Evolutionary conservation across 1,140 invertebrate genomes (phyloP), one percentile per base, ranked within the genome.

Genomic region (Heliconius eleuchia): DNA sequence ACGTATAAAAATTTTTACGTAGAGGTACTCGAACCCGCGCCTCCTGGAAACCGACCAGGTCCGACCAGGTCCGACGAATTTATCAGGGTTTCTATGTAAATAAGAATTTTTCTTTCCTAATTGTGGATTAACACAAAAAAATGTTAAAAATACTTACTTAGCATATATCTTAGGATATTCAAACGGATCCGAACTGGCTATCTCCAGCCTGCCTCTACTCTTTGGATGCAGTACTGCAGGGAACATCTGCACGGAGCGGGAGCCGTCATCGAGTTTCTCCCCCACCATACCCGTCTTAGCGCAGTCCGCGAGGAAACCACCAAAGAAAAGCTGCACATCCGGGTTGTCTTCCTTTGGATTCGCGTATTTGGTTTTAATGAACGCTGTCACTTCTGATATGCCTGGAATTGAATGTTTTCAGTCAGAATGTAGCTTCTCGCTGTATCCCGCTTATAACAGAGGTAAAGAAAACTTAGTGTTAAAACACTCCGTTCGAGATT

Each of bases 281-380:
- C 97, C 97, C 8, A 98, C 97, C 96, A 97, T 97, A n/a, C 97
- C 97, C 0, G 97, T 98, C 86, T 96, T 96, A 7, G 97, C 97
- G 84, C 97, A 98, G 85, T 97, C 97, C 0, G 97, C 97, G 66
- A 98, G 91, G 86, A 97, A 98, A 0, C 97, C 97, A 9, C 97
- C 96, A 87, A 98, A 98, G 93, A 98, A 98, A 52, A 97, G 95
- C 87, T 99, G 98, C 0, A 98, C 92, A 87, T 99, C 98, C 0
- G 98, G 98, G 87, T 97, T 96, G 87, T 98, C 97, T 1, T 96
- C 96, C 0, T 94, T 94, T 0, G 96, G 95, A 85, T 98, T 96
- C 1, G 97, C 96, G 88, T 97, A 98, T 87, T 97, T 97, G 0
- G 97, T 97, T 83, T 98, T 97, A 46, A 98, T 95, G 89, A 98